These are phyloP conservation scores for Tetrapedia diversipes DNA, from an alignment of 2,888 invertebrate species.

Conservation along the genomic window DNA sequence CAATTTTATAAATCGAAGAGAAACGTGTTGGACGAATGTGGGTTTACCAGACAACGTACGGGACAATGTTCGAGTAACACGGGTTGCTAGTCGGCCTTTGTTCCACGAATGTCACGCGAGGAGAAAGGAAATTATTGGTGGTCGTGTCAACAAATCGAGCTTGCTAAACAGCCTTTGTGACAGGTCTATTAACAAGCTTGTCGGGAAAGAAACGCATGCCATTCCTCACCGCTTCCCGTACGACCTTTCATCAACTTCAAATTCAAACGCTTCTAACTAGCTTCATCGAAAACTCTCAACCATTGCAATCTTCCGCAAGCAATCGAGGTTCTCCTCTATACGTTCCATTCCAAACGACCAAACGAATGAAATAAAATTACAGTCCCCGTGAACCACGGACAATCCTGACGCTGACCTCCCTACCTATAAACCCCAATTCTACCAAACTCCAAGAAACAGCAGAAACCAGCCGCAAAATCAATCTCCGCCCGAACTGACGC, in stretches of 20 bases:
- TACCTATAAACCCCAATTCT: too few relatives aligned
- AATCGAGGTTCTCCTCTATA: too few relatives aligned
- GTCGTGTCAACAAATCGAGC: neutral
- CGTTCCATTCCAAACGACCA: too few relatives aligned
- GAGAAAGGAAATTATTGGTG: constrained; percentile 1
- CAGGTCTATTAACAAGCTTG: neutral
- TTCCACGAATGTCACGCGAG: neutral
- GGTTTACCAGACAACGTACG: neutral
- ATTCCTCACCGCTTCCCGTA: neutral
- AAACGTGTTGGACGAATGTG: neutral
- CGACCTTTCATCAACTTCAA: neutral
- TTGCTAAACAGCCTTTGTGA: constrained; percentile 9
- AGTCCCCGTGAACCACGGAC: too few relatives aligned
- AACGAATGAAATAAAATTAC: too few relatives aligned
- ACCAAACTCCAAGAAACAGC: neutral
- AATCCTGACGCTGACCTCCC: too few relatives aligned
- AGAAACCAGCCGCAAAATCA: neutral
- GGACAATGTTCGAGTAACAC: neutral
- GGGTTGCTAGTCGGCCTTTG: neutral
- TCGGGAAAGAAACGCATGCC: neutral
- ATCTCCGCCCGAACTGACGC: neutral
- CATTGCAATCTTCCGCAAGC: too few relatives aligned
- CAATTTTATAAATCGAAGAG: neutral
- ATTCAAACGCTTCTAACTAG: neutral
- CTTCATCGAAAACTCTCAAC: neutral